Conservation (phyloP, 2,797 vertebrate species). For the Remorina albescens region DNA sequence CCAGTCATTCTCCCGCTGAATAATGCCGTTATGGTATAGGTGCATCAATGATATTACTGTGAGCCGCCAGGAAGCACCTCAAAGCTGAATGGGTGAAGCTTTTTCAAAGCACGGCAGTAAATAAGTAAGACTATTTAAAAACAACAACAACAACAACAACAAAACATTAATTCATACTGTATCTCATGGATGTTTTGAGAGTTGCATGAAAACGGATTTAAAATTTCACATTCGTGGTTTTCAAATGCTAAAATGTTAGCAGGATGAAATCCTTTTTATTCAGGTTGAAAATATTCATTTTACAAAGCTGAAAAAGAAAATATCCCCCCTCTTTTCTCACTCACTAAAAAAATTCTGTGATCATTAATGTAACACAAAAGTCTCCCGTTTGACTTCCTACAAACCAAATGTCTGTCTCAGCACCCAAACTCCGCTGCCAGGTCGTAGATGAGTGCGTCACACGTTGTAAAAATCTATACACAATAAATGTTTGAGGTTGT, state of each 20-base stretch:
- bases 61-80: conserved; percentile 9
- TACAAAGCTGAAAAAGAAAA: too few relatives aligned
- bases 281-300: not conserved
- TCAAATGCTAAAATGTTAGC: not conserved
- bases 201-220: conserved; percentile 20
- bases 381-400: too few relatives aligned
- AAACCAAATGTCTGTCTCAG: not conserved
- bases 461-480: conserved; percentile 3
- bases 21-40: conserved; percentile 34
- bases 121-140: not conserved
- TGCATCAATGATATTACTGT: conserved; percentile 10
- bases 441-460: not conserved
- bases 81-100: not conserved
- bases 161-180: not conserved
- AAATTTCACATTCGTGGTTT: conserved; percentile 19
- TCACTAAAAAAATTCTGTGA: too few relatives aligned
- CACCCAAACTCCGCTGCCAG: not conserved
- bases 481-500: not conserved
- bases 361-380: too few relatives aligned
- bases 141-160: too few relatives aligned
- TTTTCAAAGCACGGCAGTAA: not conserved
- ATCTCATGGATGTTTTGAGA: conserved; percentile 11
- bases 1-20: conserved; percentile 43
- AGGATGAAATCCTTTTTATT: not conserved
- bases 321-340: too few relatives aligned